Evolutionary conservation across 2,888 invertebrate genomes (phyloP).

Genomic region (Thecophora atra): DNA sequence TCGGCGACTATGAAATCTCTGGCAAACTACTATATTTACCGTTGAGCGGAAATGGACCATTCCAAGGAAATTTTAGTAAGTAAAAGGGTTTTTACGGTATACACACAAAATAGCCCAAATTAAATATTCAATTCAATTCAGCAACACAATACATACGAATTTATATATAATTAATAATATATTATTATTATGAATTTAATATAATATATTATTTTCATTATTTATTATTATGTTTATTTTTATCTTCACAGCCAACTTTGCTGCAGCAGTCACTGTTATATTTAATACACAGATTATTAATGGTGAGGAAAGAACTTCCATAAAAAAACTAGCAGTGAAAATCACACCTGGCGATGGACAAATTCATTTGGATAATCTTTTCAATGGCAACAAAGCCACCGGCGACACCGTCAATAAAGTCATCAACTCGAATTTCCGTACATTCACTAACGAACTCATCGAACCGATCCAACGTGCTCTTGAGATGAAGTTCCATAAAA

Average conservation of each 20-base stretch:
- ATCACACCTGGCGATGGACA: slow-evolving; percentile 75
- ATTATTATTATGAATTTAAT: neutral
- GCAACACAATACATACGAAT: no score
- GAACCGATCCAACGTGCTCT: slow-evolving; percentile 75
- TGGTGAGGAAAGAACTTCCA: slow-evolving; percentile 70
- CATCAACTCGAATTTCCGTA: slow-evolving; percentile 73
- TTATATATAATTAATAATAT: neutral
- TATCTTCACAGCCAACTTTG: slow-evolving; percentile 71
- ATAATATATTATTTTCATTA: slow-evolving; percentile 3
- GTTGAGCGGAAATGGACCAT: slow-evolving; percentile 75
- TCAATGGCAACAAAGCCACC: slow-evolving; percentile 76
- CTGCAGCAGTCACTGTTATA: slow-evolving; percentile 72
- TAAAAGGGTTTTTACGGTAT: no score
- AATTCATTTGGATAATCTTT: slow-evolving; percentile 77
- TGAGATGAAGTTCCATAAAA: slow-evolving; percentile 69
- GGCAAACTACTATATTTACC: slow-evolving; percentile 79
- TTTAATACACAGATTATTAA: slow-evolving; percentile 70
- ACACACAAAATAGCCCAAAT: no score
- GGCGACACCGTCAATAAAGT: slow-evolving; percentile 76
- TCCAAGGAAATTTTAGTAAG: slow-evolving; percentile 77
- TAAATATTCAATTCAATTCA: no score
- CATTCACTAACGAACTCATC: slow-evolving; percentile 76
- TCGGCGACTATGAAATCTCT: slow-evolving; percentile 73
- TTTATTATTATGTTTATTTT: slow-evolving; percentile 2
- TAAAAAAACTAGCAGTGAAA: slow-evolving; percentile 73